These are phyloP conservation scores for Pithys albifrons DNA, from an alignment of 2,113 vertebrate species.

Conservation along the genomic window DNA sequence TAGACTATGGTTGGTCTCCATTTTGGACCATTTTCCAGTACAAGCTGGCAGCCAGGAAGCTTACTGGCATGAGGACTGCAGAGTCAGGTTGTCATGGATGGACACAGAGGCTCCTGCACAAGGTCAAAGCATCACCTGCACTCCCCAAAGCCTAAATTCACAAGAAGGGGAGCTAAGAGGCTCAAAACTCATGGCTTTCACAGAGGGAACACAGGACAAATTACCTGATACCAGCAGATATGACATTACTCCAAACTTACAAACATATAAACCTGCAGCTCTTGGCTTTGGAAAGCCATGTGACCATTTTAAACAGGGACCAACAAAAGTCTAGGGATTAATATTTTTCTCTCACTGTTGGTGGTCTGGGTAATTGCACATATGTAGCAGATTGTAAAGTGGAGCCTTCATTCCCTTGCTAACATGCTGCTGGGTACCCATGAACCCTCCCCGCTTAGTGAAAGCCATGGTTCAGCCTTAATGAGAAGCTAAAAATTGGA, in stretches of 20 bases:
- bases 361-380: conserved; percentile 80
- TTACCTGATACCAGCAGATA: neutral
- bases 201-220: neutral
- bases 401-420: conserved; percentile 60
- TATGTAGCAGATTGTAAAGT: conserved; percentile 75
- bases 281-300: conserved; percentile 27
- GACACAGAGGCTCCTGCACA: neutral
- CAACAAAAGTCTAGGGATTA: conserved; percentile 67
- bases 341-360: conserved; percentile 70
- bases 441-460: conserved; percentile 30
- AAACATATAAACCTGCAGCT: neutral
- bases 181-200: neutral
- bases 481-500: conserved; percentile 69
- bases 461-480: conserved; percentile 68
- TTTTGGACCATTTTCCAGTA: neutral
- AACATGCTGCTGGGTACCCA: conserved; percentile 55
- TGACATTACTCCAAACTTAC: neutral
- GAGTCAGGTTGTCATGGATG: neutral
- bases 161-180: neutral
- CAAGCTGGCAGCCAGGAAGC: neutral
- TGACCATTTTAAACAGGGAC: conserved; percentile 62
- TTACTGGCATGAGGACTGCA: neutral
- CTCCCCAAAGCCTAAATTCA: neutral
- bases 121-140: neutral
- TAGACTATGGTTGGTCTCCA: neutral